These are phyloP conservation scores for Brachionichthys hirsutus DNA, from an alignment of 2,113 vertebrate genomes.

Conservation along the genomic window DNA sequence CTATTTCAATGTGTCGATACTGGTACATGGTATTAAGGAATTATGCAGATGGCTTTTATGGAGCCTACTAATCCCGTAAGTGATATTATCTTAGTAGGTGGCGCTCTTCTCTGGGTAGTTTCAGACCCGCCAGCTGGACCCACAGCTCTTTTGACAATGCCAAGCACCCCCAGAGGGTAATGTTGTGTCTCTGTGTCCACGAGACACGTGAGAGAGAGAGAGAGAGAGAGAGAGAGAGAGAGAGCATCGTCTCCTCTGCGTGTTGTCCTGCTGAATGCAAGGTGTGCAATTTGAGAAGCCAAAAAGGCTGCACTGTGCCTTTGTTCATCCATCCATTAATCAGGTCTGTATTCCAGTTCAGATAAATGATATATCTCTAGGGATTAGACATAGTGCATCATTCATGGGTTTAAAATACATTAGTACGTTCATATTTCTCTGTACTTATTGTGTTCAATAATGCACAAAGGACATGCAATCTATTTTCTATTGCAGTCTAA, in stretches of 20 bases:
- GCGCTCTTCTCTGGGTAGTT: slow-evolving; percentile 9
- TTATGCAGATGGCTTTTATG: too few species aligned
- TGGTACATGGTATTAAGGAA: too few species aligned
- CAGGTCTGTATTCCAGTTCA: slow-evolving; percentile 28
- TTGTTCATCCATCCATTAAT: slow-evolving; percentile 45
- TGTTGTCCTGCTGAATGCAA: slow-evolving; percentile 26
- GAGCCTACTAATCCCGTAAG: slow-evolving; percentile 8
- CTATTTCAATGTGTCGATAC: too few species aligned
- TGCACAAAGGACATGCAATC: slow-evolving; percentile 12
- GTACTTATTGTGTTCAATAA: slow-evolving; percentile 37
- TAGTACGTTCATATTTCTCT: slow-evolving; percentile 41
- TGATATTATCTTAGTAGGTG: slow-evolving; percentile 9
- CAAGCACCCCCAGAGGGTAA: slow-evolving; percentile 13
- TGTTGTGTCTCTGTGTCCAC: slow-evolving; percentile 8
- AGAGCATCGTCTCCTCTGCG: background rate
- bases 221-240: background rate
- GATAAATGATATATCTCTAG: slow-evolving; percentile 28
- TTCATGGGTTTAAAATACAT: slow-evolving; percentile 36
- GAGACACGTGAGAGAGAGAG: background rate
- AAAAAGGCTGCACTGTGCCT: slow-evolving; percentile 38
- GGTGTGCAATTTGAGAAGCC: slow-evolving; percentile 34
- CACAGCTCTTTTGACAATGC: slow-evolving; percentile 12
- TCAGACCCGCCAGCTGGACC: slow-evolving; percentile 15
- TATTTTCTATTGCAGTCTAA: slow-evolving; percentile 14
- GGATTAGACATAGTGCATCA: slow-evolving; percentile 28